Evolutionary conservation across 2,888 invertebrate genomes (phyloP).

Genomic region (Drosophila emarginata): DNA sequence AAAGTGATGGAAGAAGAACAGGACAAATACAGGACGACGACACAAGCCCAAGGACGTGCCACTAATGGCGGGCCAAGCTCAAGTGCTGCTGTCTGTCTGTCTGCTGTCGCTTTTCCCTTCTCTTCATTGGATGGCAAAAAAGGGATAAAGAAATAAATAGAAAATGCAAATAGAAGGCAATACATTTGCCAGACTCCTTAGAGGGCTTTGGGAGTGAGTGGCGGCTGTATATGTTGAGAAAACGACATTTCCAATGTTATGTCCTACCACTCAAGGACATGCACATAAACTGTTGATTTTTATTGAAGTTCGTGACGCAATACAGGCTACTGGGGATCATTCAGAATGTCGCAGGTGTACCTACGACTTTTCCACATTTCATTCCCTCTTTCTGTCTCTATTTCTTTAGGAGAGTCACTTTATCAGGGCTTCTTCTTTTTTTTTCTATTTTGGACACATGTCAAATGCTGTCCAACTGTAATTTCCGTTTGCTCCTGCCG

Average conservation of each 20-base stretch:
- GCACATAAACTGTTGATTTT: conserved; percentile 78
- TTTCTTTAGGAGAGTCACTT: conserved; percentile 19
- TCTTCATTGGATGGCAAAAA: conserved; percentile 20
- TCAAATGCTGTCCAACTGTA: conserved; percentile 54
- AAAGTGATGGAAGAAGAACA: conserved; percentile 57
- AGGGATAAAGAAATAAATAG: conserved; percentile 76
- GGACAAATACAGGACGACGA: conserved; percentile 35
- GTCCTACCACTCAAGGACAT: conserved; percentile 63
- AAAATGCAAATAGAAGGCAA: conserved; percentile 77
- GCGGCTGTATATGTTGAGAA: conserved; percentile 12
- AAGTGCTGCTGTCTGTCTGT: conserved; percentile 51
- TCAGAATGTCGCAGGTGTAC: conserved; percentile 24
- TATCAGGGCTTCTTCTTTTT: conserved; percentile 33
- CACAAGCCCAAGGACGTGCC: conserved; percentile 60
- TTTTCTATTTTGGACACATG: conserved; percentile 45
- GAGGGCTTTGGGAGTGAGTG: conserved; percentile 25
- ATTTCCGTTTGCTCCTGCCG: conserved; percentile 30
- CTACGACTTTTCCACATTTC: not conserved
- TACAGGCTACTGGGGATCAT: conserved; percentile 1
- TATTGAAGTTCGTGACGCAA: conserved; percentile 60
- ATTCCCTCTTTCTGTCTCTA: conserved; percentile 1
- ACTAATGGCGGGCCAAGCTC: conserved; percentile 68
- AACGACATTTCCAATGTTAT: conserved; percentile 40
- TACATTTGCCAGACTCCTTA: conserved; percentile 58
- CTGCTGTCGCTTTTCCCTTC: conserved; percentile 20